These are phyloP conservation scores for Fragum sueziense DNA, from an alignment of 2,888 invertebrate species.

Conservation along the genomic window DNA sequence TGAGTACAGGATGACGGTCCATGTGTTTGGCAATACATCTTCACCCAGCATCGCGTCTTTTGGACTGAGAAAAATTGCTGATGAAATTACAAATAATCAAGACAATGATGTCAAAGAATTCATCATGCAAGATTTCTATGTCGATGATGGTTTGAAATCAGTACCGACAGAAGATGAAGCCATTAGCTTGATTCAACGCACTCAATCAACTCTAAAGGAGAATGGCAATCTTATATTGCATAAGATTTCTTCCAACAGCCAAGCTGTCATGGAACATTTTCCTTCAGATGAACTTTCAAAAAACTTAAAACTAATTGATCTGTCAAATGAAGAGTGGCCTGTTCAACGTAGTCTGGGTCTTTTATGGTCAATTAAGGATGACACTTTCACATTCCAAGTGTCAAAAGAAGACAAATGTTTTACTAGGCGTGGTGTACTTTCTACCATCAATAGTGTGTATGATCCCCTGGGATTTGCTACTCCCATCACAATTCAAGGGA, in stretches of 20 bases:
- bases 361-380: constrained; percentile 24
- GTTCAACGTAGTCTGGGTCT: constrained; percentile 43
- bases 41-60: constrained; percentile 43
- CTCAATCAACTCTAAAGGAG: background rate
- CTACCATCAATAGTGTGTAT: constrained; percentile 41
- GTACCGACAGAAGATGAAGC: constrained; percentile 22
- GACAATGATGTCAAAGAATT: constrained; percentile 26
- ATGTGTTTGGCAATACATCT: constrained; percentile 1
- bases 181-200: constrained; percentile 15
- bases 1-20: background rate
- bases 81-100: background rate
- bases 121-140: constrained; percentile 51
- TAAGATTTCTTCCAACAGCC: constrained; percentile 50
- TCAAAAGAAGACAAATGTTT: constrained; percentile 24
- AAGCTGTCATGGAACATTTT: constrained; percentile 39
- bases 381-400: constrained; percentile 15
- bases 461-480: constrained; percentile 45
- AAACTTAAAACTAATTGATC: constrained; percentile 29
- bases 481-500: constrained; percentile 43
- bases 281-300: constrained; percentile 49
- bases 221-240: constrained; percentile 28
- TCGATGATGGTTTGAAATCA: constrained; percentile 56
- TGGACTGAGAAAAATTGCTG: constrained; percentile 43
- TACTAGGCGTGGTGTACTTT: constrained; percentile 38
- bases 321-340: constrained; percentile 21